Conservation (phyloP, 2,888 invertebrate species). For the Exocentrus adspersus region DNA sequence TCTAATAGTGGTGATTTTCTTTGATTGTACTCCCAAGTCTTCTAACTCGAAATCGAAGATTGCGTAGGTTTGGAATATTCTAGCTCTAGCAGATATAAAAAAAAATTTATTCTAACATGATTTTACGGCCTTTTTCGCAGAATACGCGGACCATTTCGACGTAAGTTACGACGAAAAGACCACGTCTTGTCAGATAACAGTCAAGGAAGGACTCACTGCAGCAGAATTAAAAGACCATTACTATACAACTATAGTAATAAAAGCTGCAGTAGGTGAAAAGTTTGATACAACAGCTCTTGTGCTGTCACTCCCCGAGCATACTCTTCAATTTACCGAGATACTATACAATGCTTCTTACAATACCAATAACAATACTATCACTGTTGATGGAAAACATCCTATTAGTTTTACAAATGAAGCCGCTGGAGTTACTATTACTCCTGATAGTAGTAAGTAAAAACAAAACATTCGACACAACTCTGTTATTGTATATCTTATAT, state of each 20-base stretch:
- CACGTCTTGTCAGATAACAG: slow-evolving; percentile 27
- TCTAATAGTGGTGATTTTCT: too few species aligned
- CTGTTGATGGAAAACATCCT: slow-evolving; percentile 14
- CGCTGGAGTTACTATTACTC: slow-evolving; percentile 4
- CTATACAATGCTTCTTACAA: slow-evolving; percentile 33
- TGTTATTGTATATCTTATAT: background rate
- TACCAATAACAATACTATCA: slow-evolving; percentile 18
- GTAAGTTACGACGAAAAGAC: slow-evolving; percentile 12
- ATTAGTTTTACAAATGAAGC: slow-evolving; percentile 30
- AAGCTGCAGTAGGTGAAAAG: slow-evolving; percentile 29
- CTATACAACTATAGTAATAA: slow-evolving; percentile 36
- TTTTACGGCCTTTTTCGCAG: slow-evolving; percentile 38
- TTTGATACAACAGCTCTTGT: slow-evolving; percentile 34
- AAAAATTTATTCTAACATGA: background rate
- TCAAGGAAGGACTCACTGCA: slow-evolving; percentile 24
- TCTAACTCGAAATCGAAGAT: too few species aligned
- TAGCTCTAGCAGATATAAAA: background rate
- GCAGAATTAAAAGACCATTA: slow-evolving; percentile 32
- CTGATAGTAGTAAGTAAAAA: slow-evolving; percentile 34
- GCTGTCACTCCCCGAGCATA: slow-evolving; percentile 33
- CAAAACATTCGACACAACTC: background rate
- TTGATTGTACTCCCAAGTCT: too few species aligned
- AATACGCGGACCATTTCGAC: slow-evolving; percentile 34
- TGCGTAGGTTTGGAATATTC: too few species aligned
- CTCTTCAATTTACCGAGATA: slow-evolving; percentile 28